phyloP scores from a whole-genome alignment of 2,888 invertebrate species.

The Nebria brevicollis region DNA sequence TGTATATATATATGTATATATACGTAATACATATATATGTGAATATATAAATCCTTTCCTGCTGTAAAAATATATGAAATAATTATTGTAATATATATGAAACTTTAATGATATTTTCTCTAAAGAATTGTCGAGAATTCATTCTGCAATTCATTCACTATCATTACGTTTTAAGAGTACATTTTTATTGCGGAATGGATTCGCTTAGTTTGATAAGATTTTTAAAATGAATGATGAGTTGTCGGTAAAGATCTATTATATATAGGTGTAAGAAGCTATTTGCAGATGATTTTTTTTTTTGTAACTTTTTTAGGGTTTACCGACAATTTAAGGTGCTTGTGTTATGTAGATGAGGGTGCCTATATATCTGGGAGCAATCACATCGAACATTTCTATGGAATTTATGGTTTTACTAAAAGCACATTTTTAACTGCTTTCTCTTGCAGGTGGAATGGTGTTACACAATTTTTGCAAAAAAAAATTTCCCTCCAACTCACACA shows the following conservation, averaged over 20 bases:
- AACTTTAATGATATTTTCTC: slow-evolving; percentile 41
- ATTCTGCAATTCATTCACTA: slow-evolving; percentile 26
- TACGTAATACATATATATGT: slow-evolving; percentile 34
- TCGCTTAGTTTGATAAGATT: slow-evolving; percentile 29
- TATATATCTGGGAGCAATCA: slow-evolving; percentile 44
- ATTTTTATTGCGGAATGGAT: slow-evolving; percentile 34
- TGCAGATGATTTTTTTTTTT: background rate
- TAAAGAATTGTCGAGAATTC: slow-evolving; percentile 35
- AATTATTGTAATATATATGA: slow-evolving; percentile 41
- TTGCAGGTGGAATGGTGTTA: slow-evolving; percentile 36
- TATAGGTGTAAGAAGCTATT: background rate
- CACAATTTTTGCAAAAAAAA: background rate
- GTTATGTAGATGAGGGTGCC: slow-evolving; percentile 41
- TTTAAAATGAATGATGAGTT: slow-evolving; percentile 6
- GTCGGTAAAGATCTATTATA: background rate
- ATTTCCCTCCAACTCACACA: background rate
- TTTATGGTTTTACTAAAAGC: background rate
- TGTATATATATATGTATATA: background rate
- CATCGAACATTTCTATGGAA: slow-evolving; percentile 33
- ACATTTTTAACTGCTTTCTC: slow-evolving; percentile 24
- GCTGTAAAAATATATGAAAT: slow-evolving; percentile 35
- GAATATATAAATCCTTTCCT: slow-evolving; percentile 38
- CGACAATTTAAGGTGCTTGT: slow-evolving; percentile 20
- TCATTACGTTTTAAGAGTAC: background rate
- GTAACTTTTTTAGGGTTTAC: background rate